Evolutionary conservation across 2,113 vertebrate species (phyloP).

Genomic region (Antechinus flavipes): DNA sequence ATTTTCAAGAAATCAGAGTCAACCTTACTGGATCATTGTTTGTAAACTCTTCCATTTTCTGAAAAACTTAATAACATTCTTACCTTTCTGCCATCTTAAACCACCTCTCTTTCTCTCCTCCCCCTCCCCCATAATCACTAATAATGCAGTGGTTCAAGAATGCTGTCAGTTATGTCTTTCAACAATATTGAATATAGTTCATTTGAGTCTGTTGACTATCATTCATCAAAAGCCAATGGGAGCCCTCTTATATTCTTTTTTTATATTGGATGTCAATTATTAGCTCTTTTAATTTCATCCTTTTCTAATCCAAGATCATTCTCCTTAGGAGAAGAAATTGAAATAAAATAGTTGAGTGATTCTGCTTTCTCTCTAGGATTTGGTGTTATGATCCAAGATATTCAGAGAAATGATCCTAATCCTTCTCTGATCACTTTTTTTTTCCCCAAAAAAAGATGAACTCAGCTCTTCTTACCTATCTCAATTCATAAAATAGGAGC

Average conservation of each 20-base stretch:
- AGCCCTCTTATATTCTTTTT: not conserved
- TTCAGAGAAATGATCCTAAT: not conserved
- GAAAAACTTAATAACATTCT: not conserved
- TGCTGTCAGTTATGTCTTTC: not conserved
- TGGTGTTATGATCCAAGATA: not conserved
- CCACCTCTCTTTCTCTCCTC: too few relatives aligned
- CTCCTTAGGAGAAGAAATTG: not conserved
- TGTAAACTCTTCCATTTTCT: not conserved
- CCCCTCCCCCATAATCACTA: not conserved
- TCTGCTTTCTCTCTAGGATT: not conserved
- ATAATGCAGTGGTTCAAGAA: not conserved
- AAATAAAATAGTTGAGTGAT: not conserved
- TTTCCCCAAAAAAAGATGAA: not conserved
- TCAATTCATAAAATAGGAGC: not conserved
- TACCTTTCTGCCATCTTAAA: not conserved
- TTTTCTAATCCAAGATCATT: not conserved
- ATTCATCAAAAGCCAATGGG: not conserved
- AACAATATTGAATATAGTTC: not conserved
- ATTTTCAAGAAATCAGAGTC: not conserved
- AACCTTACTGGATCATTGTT: not conserved
- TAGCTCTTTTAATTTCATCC: not conserved
- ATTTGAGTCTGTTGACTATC: not conserved
- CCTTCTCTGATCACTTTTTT: not conserved
- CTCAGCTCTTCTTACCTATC: too few relatives aligned
- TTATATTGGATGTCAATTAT: not conserved